Base-by-base conservation (phyloP, 2,888 invertebrate species). In the Labia minor region DNA sequence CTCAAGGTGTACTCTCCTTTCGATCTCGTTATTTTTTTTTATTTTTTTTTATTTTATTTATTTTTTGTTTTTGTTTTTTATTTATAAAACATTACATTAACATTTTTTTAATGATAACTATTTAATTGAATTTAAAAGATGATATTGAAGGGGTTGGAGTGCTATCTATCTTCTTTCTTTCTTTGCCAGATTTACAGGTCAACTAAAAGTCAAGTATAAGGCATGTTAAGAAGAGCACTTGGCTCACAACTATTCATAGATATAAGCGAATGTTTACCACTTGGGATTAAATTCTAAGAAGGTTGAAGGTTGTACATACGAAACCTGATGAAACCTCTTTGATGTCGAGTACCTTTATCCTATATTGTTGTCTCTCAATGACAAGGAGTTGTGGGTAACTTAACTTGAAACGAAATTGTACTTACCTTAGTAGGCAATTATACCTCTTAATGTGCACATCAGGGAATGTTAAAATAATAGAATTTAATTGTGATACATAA, bases 401-500 rank as follows among this genome's bases (percentile, higher is more conserved):
- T 26, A 26, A 26, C 26, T 26, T 26, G 26, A 26, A 26, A 26
- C 26, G 26, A 26, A 26, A 26, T 26, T 49, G 49, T 49, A 3
- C 49, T 49, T 49, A 26, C 26, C 26, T 26, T 26, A 3, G 26
- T n/a, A 26, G 26, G 49, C 49, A 49, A 49, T 49, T 49, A n/a
- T n/a, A 49, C 16, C 49, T 10, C 16, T 49, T 16, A 49, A 49
- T 11, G 33, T 33, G 49, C 26, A 49, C n/a, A 49, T 49, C 49
- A 49, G 14, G 16, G 49, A 49, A 49, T 49, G 49, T 49, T 49
- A 3, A 49, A 49, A 49, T 49, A 49, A 49, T 49, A 49, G 49
- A 49, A 49, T 49, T 49, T 49, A 49, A 49, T 49, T 49, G n/a
- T n/a, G 49, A 49, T 49, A 49, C 16, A 49, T 49, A 49, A 49